Base-by-base conservation (phyloP, 2,113 vertebrate genomes). In the Lasiurus cinereus region DNA sequence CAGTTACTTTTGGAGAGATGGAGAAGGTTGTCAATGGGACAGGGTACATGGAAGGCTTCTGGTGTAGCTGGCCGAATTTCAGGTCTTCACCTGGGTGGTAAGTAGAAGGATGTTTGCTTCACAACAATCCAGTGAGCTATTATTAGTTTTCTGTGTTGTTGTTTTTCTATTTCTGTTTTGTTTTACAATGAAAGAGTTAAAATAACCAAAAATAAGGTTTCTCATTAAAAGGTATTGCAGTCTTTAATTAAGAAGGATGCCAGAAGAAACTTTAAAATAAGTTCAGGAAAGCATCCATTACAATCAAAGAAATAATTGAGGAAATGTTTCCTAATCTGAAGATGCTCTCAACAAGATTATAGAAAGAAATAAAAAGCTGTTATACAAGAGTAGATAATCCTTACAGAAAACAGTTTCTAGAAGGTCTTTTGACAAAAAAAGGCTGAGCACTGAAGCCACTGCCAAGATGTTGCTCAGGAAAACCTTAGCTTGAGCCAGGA, bases 121-220 rank as follows among this genome's bases (percentile, higher is more conserved):
- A 14, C 46, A 80, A 76, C 56, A 86, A 21, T 62, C 43, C 64
- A 48, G 33, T 56, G 29, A 87, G 43, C 50, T 72, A 78, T 21
- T 6, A 83, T 83, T 91, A 54, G 31, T 56, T 18, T 89, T 69
- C 16, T 74, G n/a, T 5, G 73, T 5, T 36, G 15, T 31, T 19
- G 33, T 64, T 64, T 83, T 82, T 33, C 43, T 79, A 36, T 74
- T 72, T 74, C 43, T 70, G 50, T 67, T 83, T 48, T 90, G 39
- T 16, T 82, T 93, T 79, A 91, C 22, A 93, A 79, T 73, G 72
- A 83, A 90, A 90, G 76, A 9, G n/a, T 91, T 91, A 74, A 96
- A 85, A 83, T 69, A 11, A 93, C 48, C 36, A 43, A 84, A 83
- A 59, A 36, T 83, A 90, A 52, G 39, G 48, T 80, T 80, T 86